These are phyloP conservation scores for Trilocha varians DNA, from an alignment of 2,888 invertebrate species.

Conservation along the genomic window DNA sequence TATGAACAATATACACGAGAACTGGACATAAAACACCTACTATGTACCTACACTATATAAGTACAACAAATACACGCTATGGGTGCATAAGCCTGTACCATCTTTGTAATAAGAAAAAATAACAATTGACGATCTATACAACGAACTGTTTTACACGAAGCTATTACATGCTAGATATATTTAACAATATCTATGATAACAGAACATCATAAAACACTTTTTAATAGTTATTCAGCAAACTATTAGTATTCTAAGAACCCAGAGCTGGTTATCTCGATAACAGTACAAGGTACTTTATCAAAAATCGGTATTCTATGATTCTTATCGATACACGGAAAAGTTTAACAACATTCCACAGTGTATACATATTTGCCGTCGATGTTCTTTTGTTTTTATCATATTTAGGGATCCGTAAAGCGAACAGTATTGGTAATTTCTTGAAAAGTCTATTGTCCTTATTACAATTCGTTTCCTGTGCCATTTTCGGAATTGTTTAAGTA, in stretches of 20 bases:
- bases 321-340: constrained; percentile 14
- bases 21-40: too few relatives aligned
- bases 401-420: background rate
- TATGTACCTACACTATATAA: too few relatives aligned
- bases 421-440: background rate
- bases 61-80: too few relatives aligned
- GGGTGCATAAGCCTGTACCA: too few relatives aligned
- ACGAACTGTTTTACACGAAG: too few relatives aligned
- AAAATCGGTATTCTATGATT: constrained; percentile 4
- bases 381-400: constrained; percentile 12
- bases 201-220: too few relatives aligned
- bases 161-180: background rate
- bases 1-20: too few relatives aligned
- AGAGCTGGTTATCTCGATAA: background rate
- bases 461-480: background rate
- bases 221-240: too few relatives aligned
- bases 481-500: background rate
- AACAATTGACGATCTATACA: too few relatives aligned
- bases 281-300: constrained; percentile 13
- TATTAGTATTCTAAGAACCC: background rate
- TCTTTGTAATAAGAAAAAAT: too few relatives aligned
- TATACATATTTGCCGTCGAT: constrained; percentile 7
- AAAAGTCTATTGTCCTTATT: background rate
- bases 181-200: background rate
- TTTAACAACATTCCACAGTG: constrained; percentile 9